Percentiles rank a stretch among this genome's conserved stretches.
Conservation (phyloP, 1,140 invertebrate species). For the Heliothis virescens region DNA sequence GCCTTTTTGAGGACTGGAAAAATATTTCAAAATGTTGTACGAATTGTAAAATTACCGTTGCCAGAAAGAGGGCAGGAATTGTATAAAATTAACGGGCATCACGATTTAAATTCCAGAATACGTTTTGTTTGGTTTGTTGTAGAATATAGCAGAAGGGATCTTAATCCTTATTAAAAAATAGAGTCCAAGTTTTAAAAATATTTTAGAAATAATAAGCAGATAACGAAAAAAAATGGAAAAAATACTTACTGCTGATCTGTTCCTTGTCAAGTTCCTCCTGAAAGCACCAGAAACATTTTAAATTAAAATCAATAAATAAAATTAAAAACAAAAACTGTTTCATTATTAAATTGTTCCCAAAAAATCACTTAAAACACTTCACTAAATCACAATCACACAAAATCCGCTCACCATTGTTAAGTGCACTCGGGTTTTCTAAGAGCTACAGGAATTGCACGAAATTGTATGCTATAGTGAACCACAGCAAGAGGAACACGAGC, state of each 20-base stretch:
- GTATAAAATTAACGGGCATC: too few relatives aligned
- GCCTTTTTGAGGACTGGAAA: conserved; percentile 92
- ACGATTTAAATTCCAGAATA: too few relatives aligned
- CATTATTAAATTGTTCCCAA: conserved; percentile 45
- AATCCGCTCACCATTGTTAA: conserved; percentile 73
- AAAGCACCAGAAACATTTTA: conserved; percentile 64
- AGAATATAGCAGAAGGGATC: too few relatives aligned
- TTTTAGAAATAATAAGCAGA: background rate
- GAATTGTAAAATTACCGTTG: too few relatives aligned
- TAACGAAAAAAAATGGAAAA: background rate
- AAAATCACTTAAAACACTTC: conserved; percentile 33
- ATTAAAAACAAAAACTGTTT: conserved; percentile 41
- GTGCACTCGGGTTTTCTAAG: conserved; percentile 30
- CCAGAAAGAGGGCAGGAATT: too few relatives aligned
- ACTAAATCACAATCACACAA: conserved; percentile 43
- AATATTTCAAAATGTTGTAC: too few relatives aligned
- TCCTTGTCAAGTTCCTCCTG: conserved; percentile 90
- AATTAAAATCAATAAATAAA: conserved; percentile 12
- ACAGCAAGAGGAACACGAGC: conserved; percentile 74
- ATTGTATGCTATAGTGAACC: conserved; percentile 69
- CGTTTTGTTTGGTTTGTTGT: too few relatives aligned
- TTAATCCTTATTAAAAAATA: conserved; percentile 29
- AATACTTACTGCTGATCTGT: conserved; percentile 89
- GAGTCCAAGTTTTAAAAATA: background rate
- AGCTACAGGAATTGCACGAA: conserved; percentile 63